phyloP scores from a whole-genome alignment of 2,797 vertebrate genomes.

The Notamacropus eugenii region DNA sequence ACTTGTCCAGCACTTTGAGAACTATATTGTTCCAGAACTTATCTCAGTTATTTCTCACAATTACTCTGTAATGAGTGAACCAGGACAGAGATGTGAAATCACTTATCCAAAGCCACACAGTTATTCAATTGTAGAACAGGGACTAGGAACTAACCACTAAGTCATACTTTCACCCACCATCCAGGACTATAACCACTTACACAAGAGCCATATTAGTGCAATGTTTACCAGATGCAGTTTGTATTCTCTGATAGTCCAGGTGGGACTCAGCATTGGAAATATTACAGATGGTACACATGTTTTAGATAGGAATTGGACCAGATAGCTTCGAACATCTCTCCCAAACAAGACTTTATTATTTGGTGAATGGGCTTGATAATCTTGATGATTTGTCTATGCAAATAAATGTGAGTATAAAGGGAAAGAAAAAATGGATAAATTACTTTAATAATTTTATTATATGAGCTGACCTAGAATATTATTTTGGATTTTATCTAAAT shows the following conservation, averaged over 20 bases:
- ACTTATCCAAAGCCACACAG: not conserved
- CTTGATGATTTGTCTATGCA: not conserved
- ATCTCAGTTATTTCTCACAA: not conserved
- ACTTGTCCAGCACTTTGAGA: not conserved
- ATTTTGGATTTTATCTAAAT: not conserved
- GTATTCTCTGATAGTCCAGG: constrained; percentile 14
- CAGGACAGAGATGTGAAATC: not conserved
- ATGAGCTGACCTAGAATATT: not conserved
- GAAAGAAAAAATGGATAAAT: not conserved
- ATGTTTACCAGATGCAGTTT: not conserved
- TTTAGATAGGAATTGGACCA: not conserved
- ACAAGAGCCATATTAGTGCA: too few relatives aligned
- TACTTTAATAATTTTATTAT: not conserved
- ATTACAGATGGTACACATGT: not conserved
- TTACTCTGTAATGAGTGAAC: not conserved
- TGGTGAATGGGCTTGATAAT: not conserved
- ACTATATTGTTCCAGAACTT: not conserved
- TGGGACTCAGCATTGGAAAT: not conserved
- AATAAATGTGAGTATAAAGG: not conserved
- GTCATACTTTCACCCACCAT: not conserved
- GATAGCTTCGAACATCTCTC: not conserved
- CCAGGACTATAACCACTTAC: not conserved
- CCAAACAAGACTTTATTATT: not conserved
- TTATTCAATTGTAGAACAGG: not conserved
- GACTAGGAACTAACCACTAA: constrained; percentile 3